phyloP scores from a whole-genome alignment of 2,888 invertebrate genomes.

The Flabesymbios commensalis region DNA sequence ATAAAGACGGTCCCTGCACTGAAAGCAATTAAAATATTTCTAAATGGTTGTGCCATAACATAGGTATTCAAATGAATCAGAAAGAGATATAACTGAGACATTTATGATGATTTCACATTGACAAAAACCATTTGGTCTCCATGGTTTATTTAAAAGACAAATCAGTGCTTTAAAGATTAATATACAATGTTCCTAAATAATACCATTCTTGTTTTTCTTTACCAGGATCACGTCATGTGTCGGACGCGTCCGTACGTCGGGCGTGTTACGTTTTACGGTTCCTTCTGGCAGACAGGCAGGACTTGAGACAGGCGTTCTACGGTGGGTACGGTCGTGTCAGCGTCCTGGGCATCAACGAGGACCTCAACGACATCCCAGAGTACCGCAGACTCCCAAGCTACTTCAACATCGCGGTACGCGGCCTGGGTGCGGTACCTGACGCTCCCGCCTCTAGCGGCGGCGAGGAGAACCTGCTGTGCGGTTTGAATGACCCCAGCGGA shows the following conservation, averaged over 20 bases:
- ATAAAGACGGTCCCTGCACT: no score
- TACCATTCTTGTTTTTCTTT: background rate
- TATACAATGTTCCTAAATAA: background rate
- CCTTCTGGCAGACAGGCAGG: conserved; percentile 43
- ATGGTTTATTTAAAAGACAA: background rate
- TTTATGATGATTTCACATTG: background rate
- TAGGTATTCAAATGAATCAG: background rate
- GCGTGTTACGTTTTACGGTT: conserved; percentile 49
- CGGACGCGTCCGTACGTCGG: conserved; percentile 42
- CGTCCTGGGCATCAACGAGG: conserved; percentile 37
- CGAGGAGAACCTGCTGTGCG: conserved; percentile 46
- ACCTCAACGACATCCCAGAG: conserved; percentile 42
- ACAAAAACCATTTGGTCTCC: no score
- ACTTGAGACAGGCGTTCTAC: conserved; percentile 41
- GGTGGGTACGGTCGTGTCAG: conserved; percentile 42
- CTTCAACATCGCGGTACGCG: conserved; percentile 37
- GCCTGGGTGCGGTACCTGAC: conserved; percentile 40
- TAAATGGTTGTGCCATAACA: background rate
- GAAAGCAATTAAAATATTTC: no score
- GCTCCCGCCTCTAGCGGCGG: conserved; percentile 40
- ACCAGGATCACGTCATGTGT: conserved; percentile 36
- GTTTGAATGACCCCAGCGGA: conserved; percentile 19
- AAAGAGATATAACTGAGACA: background rate
- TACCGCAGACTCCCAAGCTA: conserved; percentile 32
- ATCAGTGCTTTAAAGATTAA: background rate